Conservation (phyloP, 2,113 vertebrate species). For the Aplodontia rufa region DNA sequence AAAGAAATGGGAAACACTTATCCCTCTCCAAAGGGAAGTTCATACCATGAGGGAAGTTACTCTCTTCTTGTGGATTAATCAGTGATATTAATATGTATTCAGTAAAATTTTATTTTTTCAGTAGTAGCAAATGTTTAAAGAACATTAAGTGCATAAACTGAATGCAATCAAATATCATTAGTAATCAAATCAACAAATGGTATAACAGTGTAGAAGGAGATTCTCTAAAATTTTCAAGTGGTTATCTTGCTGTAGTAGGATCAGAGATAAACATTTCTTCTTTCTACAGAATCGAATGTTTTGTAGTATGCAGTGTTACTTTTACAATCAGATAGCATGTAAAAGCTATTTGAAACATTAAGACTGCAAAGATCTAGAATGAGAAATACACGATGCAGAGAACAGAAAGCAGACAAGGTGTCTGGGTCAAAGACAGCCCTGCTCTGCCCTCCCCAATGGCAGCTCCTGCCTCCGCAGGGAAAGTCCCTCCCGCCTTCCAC, state of each 20-base stretch:
- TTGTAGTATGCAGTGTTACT: background rate
- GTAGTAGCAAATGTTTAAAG: background rate
- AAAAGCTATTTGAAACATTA: conserved; percentile 18
- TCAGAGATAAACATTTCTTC: background rate
- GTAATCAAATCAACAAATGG: background rate
- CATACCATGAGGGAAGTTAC: background rate
- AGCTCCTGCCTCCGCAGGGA: background rate
- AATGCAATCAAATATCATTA: conserved; percentile 1
- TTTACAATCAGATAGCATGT: background rate
- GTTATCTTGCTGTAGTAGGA: background rate
- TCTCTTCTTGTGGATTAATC: background rate
- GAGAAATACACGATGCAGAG: background rate
- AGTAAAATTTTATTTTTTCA: background rate
- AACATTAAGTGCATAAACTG: background rate
- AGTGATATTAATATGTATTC: background rate
- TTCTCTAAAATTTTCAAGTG: background rate
- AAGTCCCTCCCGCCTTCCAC: too few species aligned
- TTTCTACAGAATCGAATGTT: background rate
- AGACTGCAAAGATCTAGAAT: background rate
- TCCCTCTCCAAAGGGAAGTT: conserved; percentile 6
- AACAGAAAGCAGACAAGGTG: conserved; percentile 16
- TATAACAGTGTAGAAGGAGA: background rate
- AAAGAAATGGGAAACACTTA: conserved; percentile 5
- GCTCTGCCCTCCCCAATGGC: background rate
- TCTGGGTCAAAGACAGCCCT: background rate